Conservation (phyloP, 2,888 invertebrate species). For the Sepioteuthis lessoniana region DNA sequence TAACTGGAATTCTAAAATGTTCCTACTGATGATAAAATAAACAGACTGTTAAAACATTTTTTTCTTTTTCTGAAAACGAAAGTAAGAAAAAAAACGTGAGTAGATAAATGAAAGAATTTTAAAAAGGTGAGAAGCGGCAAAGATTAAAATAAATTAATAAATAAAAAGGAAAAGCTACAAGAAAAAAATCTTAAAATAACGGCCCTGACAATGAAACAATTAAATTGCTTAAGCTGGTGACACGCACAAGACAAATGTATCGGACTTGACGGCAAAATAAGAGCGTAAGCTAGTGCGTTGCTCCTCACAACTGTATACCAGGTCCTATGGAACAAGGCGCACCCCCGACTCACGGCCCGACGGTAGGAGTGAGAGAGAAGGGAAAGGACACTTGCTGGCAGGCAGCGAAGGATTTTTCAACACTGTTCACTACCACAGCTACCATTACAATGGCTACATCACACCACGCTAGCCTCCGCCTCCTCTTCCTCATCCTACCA, state of each 20-base stretch:
- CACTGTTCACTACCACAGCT: background rate
- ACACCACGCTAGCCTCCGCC: background rate
- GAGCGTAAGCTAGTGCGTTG: background rate
- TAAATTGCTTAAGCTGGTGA: background rate
- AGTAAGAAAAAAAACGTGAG: background rate
- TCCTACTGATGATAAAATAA: background rate
- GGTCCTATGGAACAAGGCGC: background rate
- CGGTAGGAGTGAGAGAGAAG: background rate
- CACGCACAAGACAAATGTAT: background rate
- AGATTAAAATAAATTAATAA: background rate
- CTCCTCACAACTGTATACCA: background rate
- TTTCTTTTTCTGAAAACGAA: background rate
- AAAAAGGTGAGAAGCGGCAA: too few species aligned
- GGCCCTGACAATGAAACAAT: background rate
- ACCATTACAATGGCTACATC: background rate
- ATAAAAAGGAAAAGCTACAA: background rate
- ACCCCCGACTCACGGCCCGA: background rate
- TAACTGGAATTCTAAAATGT: background rate
- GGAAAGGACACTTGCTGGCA: conserved; percentile 6
- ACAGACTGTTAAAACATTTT: background rate
- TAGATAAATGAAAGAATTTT: too few species aligned
- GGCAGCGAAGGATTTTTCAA: background rate
- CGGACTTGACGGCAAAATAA: background rate
- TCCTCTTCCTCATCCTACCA: background rate
- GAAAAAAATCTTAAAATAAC: background rate